Base-by-base conservation (phyloP, 2,888 invertebrate genomes). In the Xylota segnis region DNA sequence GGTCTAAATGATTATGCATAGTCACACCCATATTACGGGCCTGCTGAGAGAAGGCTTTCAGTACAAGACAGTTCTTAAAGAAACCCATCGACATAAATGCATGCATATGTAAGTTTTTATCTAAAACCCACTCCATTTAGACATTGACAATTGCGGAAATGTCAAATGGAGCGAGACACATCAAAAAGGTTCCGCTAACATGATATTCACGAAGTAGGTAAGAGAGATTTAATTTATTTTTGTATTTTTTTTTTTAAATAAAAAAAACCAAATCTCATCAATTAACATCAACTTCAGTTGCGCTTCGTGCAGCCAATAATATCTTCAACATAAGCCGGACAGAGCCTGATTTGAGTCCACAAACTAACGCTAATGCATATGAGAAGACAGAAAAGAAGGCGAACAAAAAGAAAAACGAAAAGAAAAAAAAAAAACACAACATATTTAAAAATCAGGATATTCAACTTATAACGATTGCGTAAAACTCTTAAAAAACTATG, bases 401-500 rank as follows among this genome's bases (percentile, higher is more conserved):
- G 34, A 27, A 18, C 12, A 72, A 23, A 32, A 5, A 37, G 16
- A 61, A 40, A 52, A 59, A 43, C 16, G 14, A 58, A 71, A 56
- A 65, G 43, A 61, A 47, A 58, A 18, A 54, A 14, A 34, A 43
- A 34, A 37, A 59, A 32, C 29, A 61, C 27, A 16, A 65, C 16
- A 43, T 54, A 54, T 68, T 70, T 43, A 45, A 77, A 83, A 77
- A 74, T 83, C 74, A 79, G 79, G 74, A 79, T 83, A 74, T 83
- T 83, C 83, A 72, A 79, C 79, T 83, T 79, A 45, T 78, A 68
- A 50, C 79, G 79, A 83, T 83, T 83, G 79, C 83, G 83, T 83
- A 83, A 83, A 72, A 29, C 58, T 71, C 71, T 77, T 59, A 70
- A 83, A 68, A 79, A 79, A 74, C 74, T 79, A 72, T 72, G 76